These are phyloP conservation scores for Littorina saxatilis DNA, from an alignment of 1,140 invertebrate species.

Conservation along the genomic window DNA sequence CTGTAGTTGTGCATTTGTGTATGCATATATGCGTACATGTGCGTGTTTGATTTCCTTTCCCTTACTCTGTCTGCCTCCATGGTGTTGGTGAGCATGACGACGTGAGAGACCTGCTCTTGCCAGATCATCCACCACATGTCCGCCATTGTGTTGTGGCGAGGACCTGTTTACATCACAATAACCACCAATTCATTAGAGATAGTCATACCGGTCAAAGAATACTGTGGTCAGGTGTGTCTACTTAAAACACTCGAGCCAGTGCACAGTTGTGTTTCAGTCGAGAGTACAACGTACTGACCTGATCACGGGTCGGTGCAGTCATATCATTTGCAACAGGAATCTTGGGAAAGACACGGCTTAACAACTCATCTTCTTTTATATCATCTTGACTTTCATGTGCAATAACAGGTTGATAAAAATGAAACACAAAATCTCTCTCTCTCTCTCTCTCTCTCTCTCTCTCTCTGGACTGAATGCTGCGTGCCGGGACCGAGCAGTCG, in stretches of 20 bases:
- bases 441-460: too few species aligned
- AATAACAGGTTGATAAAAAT: too few species aligned
- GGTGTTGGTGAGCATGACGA: constrained; percentile 34
- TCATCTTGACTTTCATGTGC: too few species aligned
- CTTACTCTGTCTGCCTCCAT: constrained; percentile 7
- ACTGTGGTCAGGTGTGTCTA: neutral
- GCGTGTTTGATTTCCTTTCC: too few species aligned
- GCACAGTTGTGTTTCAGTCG: neutral
- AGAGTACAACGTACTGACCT: neutral
- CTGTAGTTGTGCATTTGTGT: too few species aligned
- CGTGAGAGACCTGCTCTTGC: constrained; percentile 20
- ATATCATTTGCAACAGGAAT: too few species aligned
- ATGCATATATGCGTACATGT: too few species aligned
- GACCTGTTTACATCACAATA: neutral
- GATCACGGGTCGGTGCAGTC: neutral
- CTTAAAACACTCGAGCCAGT: neutral
- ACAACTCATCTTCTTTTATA: too few species aligned
- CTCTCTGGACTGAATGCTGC: too few species aligned
- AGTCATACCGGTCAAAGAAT: neutral
- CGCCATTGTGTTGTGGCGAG: neutral
- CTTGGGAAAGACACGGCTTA: too few species aligned
- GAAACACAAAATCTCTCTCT: too few species aligned
- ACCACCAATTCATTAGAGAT: neutral
- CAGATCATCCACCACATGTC: constrained; percentile 28
- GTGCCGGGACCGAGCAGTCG: too few species aligned